Conservation (phyloP, 2,888 invertebrate species). For the Ligdia adustata region DNA sequence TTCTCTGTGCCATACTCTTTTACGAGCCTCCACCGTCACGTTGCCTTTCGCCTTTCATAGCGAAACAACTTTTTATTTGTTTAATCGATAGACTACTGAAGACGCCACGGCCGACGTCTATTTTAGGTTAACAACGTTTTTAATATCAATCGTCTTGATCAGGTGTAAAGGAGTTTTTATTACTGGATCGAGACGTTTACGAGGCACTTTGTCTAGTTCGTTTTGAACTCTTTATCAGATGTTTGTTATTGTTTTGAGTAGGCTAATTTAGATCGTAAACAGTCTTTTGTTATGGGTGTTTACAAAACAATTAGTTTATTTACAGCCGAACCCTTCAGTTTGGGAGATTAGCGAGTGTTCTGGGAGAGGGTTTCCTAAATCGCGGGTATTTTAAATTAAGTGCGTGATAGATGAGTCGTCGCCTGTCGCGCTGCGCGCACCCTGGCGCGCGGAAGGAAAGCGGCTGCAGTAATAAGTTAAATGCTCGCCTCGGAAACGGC, state of each 20-base stretch:
- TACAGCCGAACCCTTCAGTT: constrained; percentile 60
- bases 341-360: constrained; percentile 69
- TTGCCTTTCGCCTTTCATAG: constrained; percentile 79
- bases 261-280: constrained; percentile 60
- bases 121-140: constrained; percentile 74
- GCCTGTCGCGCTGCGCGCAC: constrained; percentile 77
- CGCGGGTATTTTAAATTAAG: constrained; percentile 81
- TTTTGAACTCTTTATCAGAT: constrained; percentile 64
- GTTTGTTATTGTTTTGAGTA: constrained; percentile 59
- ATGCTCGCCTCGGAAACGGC: constrained; percentile 73
- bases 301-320: constrained; percentile 67
- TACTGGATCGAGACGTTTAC: constrained; percentile 76
- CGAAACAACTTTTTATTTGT: constrained; percentile 82
- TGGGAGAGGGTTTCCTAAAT: constrained; percentile 69
- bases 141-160: constrained; percentile 73
- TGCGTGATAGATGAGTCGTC: constrained; percentile 79
- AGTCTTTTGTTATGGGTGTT: constrained; percentile 63
- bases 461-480: constrained; percentile 79
- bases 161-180: constrained; percentile 77
- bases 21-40: constrained; percentile 77
- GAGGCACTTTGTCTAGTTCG: constrained; percentile 75
- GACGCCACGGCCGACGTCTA: constrained; percentile 70
- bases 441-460: constrained; percentile 55
- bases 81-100: constrained; percentile 81
- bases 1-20: constrained; percentile 81